These are phyloP conservation scores for Lerema accius DNA, from an alignment of 1,140 invertebrate genomes.

Conservation along the genomic window DNA sequence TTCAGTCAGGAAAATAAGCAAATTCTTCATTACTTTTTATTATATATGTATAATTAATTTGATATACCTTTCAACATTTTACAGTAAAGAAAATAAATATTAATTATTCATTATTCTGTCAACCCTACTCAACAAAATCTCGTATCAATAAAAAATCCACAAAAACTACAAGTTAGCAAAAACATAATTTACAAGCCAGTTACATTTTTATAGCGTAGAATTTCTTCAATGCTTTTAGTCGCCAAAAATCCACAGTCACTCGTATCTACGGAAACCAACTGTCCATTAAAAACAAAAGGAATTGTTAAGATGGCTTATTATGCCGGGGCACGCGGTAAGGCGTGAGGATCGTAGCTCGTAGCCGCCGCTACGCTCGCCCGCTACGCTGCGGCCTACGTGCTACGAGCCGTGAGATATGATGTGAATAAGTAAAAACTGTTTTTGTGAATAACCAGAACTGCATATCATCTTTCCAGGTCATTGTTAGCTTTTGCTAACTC, in stretches of 20 bases:
- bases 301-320: slow-evolving; percentile 67
- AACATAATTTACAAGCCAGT: too few relatives aligned
- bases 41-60: too few relatives aligned
- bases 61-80: too few relatives aligned
- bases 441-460: slow-evolving; percentile 32
- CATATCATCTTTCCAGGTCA: slow-evolving; percentile 14
- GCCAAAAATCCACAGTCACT: not conserved
- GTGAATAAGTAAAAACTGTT: slow-evolving; percentile 24
- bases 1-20: too few relatives aligned
- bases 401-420: slow-evolving; percentile 27
- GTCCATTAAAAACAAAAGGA: slow-evolving; percentile 53
- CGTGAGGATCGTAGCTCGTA: slow-evolving; percentile 35
- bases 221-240: not conserved
- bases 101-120: too few relatives aligned
- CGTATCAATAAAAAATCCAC: too few relatives aligned
- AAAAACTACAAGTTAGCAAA: too few relatives aligned
- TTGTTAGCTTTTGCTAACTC: slow-evolving; percentile 2
- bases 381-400: slow-evolving; percentile 38
- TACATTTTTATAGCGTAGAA: too few relatives aligned
- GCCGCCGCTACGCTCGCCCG: slow-evolving; percentile 35
- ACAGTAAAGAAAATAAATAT: too few relatives aligned
- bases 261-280: slow-evolving; percentile 6
- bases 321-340: slow-evolving; percentile 44
- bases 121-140: too few relatives aligned
- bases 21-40: too few relatives aligned